phyloP scores from a whole-genome alignment of 2,888 invertebrate genomes.

The Phlogophora meticulosa region DNA sequence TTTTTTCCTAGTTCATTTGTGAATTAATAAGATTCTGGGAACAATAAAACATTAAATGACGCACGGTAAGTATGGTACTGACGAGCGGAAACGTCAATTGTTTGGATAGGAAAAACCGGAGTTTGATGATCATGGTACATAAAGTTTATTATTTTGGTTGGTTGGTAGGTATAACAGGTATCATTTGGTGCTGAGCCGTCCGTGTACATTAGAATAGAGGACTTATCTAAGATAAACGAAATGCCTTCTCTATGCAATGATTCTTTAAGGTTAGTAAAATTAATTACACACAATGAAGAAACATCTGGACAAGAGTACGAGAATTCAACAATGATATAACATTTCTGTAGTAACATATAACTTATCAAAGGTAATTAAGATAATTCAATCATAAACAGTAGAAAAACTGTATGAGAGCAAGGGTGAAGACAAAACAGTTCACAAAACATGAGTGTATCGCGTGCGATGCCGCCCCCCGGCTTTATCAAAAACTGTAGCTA shows the following conservation, averaged over 20 bases:
- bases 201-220: not conserved
- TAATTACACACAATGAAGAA: not conserved
- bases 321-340: not conserved
- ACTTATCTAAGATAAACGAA: not conserved
- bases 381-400: slow-evolving; percentile 43
- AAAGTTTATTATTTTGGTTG: slow-evolving; percentile 1
- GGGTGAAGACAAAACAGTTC: slow-evolving; percentile 31
- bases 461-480: slow-evolving; percentile 49
- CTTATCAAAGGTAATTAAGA: slow-evolving; percentile 61
- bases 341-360: slow-evolving; percentile 12
- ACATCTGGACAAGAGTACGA: slow-evolving; percentile 1
- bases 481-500: slow-evolving; percentile 47
- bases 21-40: slow-evolving; percentile 27
- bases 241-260: not conserved
- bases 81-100: slow-evolving; percentile 7
- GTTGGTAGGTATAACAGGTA: slow-evolving; percentile 1
- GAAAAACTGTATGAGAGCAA: slow-evolving; percentile 38
- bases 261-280: not conserved
- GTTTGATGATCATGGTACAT: slow-evolving; percentile 17
- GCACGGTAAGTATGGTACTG: not conserved
- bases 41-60: slow-evolving; percentile 32
- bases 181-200: not conserved
- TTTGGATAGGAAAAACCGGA: slow-evolving; percentile 43
- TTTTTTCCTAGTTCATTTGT: slow-evolving; percentile 38
- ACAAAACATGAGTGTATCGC: slow-evolving; percentile 38